Conservation (phyloP, 2,888 invertebrate genomes). For the Scotopteryx bipunctaria region DNA sequence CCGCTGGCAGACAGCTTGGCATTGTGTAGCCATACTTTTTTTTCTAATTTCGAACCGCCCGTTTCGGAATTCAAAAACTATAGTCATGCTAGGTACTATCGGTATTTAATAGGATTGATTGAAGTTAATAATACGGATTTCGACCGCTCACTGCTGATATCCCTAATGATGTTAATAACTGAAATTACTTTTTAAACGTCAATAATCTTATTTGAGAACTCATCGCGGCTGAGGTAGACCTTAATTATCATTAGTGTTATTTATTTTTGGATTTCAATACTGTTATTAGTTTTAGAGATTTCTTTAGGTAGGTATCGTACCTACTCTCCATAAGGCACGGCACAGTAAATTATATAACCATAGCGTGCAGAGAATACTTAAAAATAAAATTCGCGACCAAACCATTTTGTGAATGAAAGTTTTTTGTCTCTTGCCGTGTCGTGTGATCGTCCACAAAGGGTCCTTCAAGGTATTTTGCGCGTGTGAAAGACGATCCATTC, state of each 20-base stretch:
- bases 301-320: background rate
- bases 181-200: constrained; percentile 12
- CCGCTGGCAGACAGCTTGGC: constrained; percentile 79
- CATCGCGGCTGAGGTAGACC: background rate
- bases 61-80: constrained; percentile 44
- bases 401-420: constrained; percentile 80
- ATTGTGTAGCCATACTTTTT: constrained; percentile 58
- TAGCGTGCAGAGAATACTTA: constrained; percentile 24
- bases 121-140: constrained; percentile 14
- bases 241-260: constrained; percentile 1
- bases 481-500: constrained; percentile 79
- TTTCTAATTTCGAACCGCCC: constrained; percentile 55
- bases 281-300: too few relatives aligned
- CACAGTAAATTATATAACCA: constrained; percentile 17
- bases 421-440: constrained; percentile 63
- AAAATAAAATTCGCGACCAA: constrained; percentile 65
- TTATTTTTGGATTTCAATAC: too few relatives aligned
- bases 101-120: constrained; percentile 15
- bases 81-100: constrained; percentile 41
- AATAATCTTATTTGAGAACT: constrained; percentile 1
- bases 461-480: constrained; percentile 77
- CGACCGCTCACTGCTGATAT: constrained; percentile 1
- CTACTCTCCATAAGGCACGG: too few relatives aligned
- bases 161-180: constrained; percentile 12
- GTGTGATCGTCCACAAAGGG: constrained; percentile 62